Percentiles rank a stretch among this genome's conserved stretches.
phyloP scores from a whole-genome alignment of 2,113 vertebrate species.

The Genyomyrus donnyi region DNA sequence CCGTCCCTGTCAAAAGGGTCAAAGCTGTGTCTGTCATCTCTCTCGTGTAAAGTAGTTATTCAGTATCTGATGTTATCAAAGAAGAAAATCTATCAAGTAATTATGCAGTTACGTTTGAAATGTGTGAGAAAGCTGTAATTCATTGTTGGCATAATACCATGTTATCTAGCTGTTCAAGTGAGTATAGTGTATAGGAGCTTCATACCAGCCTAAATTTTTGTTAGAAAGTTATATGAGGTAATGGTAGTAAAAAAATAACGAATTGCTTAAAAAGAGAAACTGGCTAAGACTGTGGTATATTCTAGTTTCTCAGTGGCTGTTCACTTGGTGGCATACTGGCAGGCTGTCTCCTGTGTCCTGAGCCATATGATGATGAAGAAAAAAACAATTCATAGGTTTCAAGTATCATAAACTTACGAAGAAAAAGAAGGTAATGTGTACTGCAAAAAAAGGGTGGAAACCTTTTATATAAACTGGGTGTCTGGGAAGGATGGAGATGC shows the following conservation, averaged over 20 bases:
- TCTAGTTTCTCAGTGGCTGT: not conserved
- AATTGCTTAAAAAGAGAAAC: not conserved
- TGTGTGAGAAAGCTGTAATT: not conserved
- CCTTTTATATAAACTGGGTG: not conserved
- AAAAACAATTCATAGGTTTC: not conserved
- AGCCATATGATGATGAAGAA: not conserved
- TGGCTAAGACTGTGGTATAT: not conserved
- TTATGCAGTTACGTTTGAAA: slow-evolving; percentile 8
- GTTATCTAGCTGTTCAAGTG: not conserved
- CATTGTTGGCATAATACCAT: not conserved
- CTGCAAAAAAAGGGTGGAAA: not conserved
- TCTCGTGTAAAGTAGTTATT: not conserved
- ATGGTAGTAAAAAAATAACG: not conserved
- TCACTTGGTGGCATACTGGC: not conserved
- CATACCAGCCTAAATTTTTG: not conserved
- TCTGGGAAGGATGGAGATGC: slow-evolving; percentile 39
- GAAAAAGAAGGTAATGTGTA: not conserved
- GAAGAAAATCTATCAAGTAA: not conserved
- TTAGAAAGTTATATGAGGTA: not conserved
- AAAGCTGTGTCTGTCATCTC: not conserved
- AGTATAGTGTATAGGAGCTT: not conserved
- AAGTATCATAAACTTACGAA: not conserved
- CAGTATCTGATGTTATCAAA: not conserved
- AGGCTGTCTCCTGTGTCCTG: not conserved
- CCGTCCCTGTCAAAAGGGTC: not conserved